phyloP scores from a whole-genome alignment of 1,140 invertebrate species.

The Zaprionus gabonicus region DNA sequence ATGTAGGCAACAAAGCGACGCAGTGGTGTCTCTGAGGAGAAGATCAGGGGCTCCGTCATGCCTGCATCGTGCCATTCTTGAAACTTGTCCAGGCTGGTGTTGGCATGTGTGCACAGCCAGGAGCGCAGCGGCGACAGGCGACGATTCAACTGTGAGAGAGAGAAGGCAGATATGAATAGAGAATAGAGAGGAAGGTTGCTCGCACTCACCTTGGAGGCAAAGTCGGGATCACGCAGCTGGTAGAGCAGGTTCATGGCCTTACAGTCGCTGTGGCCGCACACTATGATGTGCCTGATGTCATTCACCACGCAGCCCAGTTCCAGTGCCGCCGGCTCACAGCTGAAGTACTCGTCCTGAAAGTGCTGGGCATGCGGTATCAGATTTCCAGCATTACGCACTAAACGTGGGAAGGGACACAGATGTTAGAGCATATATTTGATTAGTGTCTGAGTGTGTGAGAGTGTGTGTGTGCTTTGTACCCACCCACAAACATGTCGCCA shows the following conservation, averaged over 20 bases:
- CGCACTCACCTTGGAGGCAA: slow-evolving; percentile 88
- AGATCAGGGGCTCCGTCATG: slow-evolving; percentile 88
- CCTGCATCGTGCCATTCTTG: slow-evolving; percentile 89
- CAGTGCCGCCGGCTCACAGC: slow-evolving; percentile 96
- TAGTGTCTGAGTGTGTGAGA: not conserved
- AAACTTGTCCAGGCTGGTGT: slow-evolving; percentile 93
- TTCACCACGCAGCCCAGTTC: slow-evolving; percentile 97
- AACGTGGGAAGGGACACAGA: slow-evolving; percentile 25
- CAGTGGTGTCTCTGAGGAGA: slow-evolving; percentile 93
- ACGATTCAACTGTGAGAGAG: slow-evolving; percentile 87
- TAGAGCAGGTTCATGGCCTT: slow-evolving; percentile 98
- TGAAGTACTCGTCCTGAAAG: slow-evolving; percentile 93
- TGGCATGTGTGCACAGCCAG: slow-evolving; percentile 95
- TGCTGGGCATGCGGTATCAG: slow-evolving; percentile 95
- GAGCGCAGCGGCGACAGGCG: slow-evolving; percentile 94
- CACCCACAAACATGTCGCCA: slow-evolving; percentile 98
- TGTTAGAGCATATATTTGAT: slow-evolving; percentile 31
- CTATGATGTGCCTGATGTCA: slow-evolving; percentile 96
- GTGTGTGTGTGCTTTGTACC: slow-evolving; percentile 61
- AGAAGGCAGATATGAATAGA: not conserved
- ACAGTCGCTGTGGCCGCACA: slow-evolving; percentile 98
- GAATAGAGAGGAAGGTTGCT: not conserved
- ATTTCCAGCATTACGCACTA: slow-evolving; percentile 97
- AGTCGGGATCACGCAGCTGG: slow-evolving; percentile 91
- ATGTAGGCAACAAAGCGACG: slow-evolving; percentile 96